Evolutionary conservation across 2,113 vertebrate genomes (phyloP).

Genomic region (Forbesichthys papilliferus): DNA sequence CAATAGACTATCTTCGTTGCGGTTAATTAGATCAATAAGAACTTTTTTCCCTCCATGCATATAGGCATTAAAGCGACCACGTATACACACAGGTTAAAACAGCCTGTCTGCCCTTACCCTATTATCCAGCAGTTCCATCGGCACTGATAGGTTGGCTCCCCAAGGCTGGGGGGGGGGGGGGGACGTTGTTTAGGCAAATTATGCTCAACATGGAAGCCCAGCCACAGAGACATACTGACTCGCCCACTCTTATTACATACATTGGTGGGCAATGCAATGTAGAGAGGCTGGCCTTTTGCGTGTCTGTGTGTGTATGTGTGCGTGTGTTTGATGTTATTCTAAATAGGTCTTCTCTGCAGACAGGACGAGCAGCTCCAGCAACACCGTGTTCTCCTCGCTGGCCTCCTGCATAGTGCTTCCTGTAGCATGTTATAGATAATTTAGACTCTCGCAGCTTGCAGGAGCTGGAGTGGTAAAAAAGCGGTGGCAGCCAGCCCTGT

Average conservation of each 20-base stretch:
- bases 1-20: constrained; percentile 15
- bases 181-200: constrained; percentile 52
- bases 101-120: constrained; percentile 33
- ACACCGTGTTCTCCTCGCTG: constrained; percentile 48
- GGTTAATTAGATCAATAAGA: constrained; percentile 46
- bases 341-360: not conserved
- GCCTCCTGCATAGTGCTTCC: constrained; percentile 50
- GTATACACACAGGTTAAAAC: constrained; percentile 52
- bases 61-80: not conserved
- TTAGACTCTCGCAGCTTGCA: constrained; percentile 56
- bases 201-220: constrained; percentile 20
- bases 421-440: constrained; percentile 68
- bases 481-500: constrained; percentile 31
- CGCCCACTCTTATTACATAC: constrained; percentile 41
- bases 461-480: constrained; percentile 28
- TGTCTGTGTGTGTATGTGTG: constrained; percentile 1
- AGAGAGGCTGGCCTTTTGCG: constrained; percentile 19
- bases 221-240: constrained; percentile 44
- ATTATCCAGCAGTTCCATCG: constrained; percentile 31
- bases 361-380: constrained; percentile 36
- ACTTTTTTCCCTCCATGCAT: not conserved
- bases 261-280: constrained; percentile 46
- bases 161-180: constrained; percentile 32
- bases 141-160: constrained; percentile 43
- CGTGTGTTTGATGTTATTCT: constrained; percentile 1